A percentile compares a stretch with the other conserved stretches of the same genome.
These are phyloP conservation scores for Nanorana parkeri DNA, from an alignment of 2,113 vertebrate genomes.

Conservation along the genomic window DNA sequence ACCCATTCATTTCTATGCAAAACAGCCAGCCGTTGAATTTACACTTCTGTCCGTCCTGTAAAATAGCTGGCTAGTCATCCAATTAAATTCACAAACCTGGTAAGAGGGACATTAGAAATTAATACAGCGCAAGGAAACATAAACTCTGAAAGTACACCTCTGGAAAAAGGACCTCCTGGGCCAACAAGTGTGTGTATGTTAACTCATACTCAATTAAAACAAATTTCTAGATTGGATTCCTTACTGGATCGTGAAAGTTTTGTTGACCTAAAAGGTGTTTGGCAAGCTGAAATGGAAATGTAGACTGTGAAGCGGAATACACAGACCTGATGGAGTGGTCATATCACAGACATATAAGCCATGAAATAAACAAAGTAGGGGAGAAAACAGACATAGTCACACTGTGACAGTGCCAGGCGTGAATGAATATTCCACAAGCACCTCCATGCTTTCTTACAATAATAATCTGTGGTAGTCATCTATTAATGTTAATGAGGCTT, in stretches of 20 bases:
- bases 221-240: conserved; percentile 43
- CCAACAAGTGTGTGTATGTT: conserved; percentile 26
- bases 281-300: conserved; percentile 37
- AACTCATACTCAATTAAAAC: conserved; percentile 43
- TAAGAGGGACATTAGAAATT: conserved; percentile 46
- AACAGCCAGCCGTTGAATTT: conserved; percentile 19
- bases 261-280: conserved; percentile 44
- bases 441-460: conserved; percentile 40
- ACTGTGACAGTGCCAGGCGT: conserved; percentile 19
- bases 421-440: conserved; percentile 9
- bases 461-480: conserved; percentile 11
- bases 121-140: conserved; percentile 39
- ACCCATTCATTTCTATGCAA: neutral
- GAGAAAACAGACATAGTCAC: conserved; percentile 31
- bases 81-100: conserved; percentile 37
- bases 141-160: conserved; percentile 39
- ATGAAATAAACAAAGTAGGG: conserved; percentile 47
- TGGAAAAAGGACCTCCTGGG: conserved; percentile 25
- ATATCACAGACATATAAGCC: conserved; percentile 3
- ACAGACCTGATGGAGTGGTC: conserved; percentile 2
- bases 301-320: conserved; percentile 26
- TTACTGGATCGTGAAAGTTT: conserved; percentile 36
- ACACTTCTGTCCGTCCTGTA: conserved; percentile 25
- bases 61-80: conserved; percentile 10
- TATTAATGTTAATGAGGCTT: conserved; percentile 13